Base-by-base conservation (phyloP, 2,113 vertebrate genomes). In the Zapornia atra region DNA sequence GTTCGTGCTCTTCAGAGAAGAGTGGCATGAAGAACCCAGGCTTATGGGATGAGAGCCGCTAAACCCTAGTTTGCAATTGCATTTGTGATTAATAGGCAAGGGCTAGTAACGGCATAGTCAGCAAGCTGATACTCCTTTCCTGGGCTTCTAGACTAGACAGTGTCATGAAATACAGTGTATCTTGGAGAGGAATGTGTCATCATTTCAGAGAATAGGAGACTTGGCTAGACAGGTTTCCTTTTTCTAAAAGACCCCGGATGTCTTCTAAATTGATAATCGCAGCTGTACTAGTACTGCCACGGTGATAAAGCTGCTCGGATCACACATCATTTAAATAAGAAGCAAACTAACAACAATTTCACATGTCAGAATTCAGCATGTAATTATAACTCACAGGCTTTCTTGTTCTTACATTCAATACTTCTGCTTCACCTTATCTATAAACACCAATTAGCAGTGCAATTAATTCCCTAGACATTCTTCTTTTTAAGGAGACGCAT, bases 391-490 rank as follows among this genome's bases (percentile, higher is more conserved):
- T 93, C 92, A 77, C 51, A 86, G 88, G 64, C 79, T 96, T 94
- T 81, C 94, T 95, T 95, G 94, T 94, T 95, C 95, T 96, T 97
- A 96, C 94, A 97, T 96, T 97, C 96, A 97, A 82, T 85, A 78
- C 82, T 94, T 92, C 91, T 96, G 96, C 92, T 95, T 96, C 59
- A 83, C 64, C n/a, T 31, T 90, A 90, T 83, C 85, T 89, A 90
- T 90, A 86, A 95, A 82, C 85, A 86, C 87, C 93, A 73, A 59
- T 91, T 92, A 95, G 84, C 87, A 94, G 96, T 96, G 94, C 87
- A 97, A 96, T 94, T 93, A 83, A 94, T 91, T 95, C 83, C 88
- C 90, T 75, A 94, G 92, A 94, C 93, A 93, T 96, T 97, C 95
- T 94, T 96, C 70, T 93, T 96, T 95, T 86, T 80, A 94, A 95